Conservation (phyloP, 2,113 vertebrate species). For the Ctenomys sociabilis region DNA sequence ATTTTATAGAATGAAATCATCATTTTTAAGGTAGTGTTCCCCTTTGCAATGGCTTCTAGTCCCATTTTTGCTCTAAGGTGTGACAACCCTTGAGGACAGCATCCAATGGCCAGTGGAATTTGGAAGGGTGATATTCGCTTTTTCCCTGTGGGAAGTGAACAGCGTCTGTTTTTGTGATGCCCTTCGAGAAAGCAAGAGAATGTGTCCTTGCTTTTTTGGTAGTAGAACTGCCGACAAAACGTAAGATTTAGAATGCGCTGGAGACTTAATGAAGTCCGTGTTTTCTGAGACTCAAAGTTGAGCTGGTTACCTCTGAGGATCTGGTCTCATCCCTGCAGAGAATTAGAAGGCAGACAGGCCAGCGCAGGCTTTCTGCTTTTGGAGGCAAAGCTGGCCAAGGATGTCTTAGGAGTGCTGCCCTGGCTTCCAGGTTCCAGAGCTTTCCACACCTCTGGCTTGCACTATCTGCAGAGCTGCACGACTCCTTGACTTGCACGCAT, state of each 20-base stretch:
- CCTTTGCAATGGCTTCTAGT: not conserved
- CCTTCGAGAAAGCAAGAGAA: not conserved
- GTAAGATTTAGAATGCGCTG: rapidly evolving
- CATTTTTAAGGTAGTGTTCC: not conserved
- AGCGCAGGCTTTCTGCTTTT: not conserved
- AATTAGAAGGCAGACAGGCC: not conserved
- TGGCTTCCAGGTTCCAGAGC: not conserved
- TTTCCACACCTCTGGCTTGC: not conserved
- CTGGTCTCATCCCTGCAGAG: not conserved
- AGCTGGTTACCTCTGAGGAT: not conserved
- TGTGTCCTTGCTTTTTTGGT: not conserved
- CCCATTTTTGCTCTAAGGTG: not conserved
- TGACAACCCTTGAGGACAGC: not conserved
- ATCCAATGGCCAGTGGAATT: not conserved
- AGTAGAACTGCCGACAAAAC: not conserved
- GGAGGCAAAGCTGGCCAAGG: not conserved
- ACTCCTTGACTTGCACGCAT: rapidly evolving
- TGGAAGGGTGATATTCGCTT: not conserved
- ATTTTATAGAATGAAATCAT: not conserved
- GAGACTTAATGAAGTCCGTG: not conserved
- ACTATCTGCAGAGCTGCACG: not conserved
- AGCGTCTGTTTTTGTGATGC: not conserved
- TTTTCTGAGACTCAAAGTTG: not conserved
- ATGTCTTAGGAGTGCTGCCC: not conserved
- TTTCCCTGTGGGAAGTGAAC: not conserved